These are phyloP conservation scores for Nephrotoma appendiculata DNA, from an alignment of 2,888 invertebrate species.

Conservation along the genomic window DNA sequence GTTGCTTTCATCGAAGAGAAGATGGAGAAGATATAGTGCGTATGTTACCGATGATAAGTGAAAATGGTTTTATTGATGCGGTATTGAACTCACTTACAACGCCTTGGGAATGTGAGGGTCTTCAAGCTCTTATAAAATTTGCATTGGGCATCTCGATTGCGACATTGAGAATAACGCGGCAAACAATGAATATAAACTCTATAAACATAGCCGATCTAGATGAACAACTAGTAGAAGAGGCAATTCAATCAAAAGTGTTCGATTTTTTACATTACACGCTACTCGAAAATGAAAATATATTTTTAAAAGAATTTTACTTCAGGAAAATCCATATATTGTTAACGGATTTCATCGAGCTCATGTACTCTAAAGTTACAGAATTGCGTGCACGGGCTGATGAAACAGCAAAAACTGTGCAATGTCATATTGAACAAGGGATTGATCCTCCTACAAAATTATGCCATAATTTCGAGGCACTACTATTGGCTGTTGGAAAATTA, in stretches of 20 bases:
- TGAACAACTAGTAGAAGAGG: conserved; percentile 63
- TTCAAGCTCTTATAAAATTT: conserved; percentile 42
- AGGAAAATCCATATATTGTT: conserved; percentile 70
- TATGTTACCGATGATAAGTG: conserved; percentile 48
- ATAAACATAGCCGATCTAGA: conserved; percentile 50
- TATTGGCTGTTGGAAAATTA: conserved; percentile 62
- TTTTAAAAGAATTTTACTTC: conserved; percentile 62
- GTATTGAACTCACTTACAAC: conserved; percentile 15
- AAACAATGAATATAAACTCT: conserved; percentile 37
- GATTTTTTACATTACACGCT: conserved; percentile 61
- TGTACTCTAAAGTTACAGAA: conserved; percentile 81
- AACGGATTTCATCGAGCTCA: conserved; percentile 82
- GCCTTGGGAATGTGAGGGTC: conserved; percentile 39
- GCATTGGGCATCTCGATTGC: conserved; percentile 55
- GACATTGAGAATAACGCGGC: conserved; percentile 38
- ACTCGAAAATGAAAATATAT: conserved; percentile 51
- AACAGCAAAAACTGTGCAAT: conserved; percentile 61
- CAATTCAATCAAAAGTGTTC: conserved; percentile 66
- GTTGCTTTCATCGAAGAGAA: conserved; percentile 58
- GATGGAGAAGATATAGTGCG: conserved; percentile 59
- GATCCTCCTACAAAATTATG: conserved; percentile 56
- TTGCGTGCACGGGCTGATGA: conserved; percentile 77
- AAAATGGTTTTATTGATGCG: conserved; percentile 38
- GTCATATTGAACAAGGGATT: conserved; percentile 60
- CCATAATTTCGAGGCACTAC: conserved; percentile 69